Percentiles rank a stretch among this genome's conserved stretches.
These are phyloP conservation scores for Hipparchia semele DNA, from an alignment of 2,888 invertebrate species.

Conservation along the genomic window DNA sequence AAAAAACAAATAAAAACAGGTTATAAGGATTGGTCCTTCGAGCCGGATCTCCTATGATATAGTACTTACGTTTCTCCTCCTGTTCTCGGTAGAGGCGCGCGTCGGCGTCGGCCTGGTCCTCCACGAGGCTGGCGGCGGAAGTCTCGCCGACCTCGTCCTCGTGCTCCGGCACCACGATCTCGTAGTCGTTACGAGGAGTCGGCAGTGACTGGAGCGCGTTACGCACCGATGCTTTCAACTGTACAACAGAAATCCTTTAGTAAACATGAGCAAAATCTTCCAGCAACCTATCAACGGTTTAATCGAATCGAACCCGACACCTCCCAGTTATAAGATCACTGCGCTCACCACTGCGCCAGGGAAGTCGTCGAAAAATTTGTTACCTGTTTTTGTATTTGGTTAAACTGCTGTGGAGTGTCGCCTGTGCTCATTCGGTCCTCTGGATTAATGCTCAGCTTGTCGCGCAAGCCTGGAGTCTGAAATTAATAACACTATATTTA, in stretches of 20 bases:
- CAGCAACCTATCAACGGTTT: too few relatives aligned
- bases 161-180: constrained; percentile 97
- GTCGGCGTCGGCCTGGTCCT: constrained; percentile 95
- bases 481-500: constrained; percentile 23
- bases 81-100: constrained; percentile 86
- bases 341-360: too few relatives aligned
- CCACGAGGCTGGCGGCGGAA: constrained; percentile 68
- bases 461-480: constrained; percentile 90
- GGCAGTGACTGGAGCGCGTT: constrained; percentile 92
- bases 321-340: too few relatives aligned
- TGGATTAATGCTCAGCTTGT: constrained; percentile 97
- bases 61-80: constrained; percentile 83
- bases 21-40: too few relatives aligned
- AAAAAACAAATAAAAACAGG: too few relatives aligned
- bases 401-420: constrained; percentile 87
- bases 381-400: constrained; percentile 87
- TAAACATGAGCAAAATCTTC: too few relatives aligned
- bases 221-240: constrained; percentile 88
- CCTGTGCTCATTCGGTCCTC: constrained; percentile 90
- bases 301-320: too few relatives aligned
- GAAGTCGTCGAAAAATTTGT: too few relatives aligned
- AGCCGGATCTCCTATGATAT: too few relatives aligned
- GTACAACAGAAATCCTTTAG: constrained; percentile 14
- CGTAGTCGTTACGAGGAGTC: constrained; percentile 97
- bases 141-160: constrained; percentile 62